Evolutionary conservation across 2,113 vertebrate genomes (phyloP).

Genomic region (Sinocyclocheilus grahami): DNA sequence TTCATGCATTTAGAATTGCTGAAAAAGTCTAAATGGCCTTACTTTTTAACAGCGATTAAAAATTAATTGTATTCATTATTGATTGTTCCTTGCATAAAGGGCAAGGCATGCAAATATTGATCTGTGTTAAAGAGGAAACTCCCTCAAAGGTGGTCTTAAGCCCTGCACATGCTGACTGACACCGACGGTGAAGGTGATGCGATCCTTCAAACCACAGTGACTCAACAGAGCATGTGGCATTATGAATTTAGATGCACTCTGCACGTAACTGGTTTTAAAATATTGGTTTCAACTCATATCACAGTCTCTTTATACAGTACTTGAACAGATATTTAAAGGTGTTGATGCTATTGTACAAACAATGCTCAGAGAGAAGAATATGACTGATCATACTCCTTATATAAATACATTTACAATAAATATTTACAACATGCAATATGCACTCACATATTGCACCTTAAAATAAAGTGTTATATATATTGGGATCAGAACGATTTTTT

Average conservation of each 20-base stretch:
- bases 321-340: not conserved
- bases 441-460: too few relatives aligned
- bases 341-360: not conserved
- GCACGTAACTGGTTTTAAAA: not conserved
- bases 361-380: not conserved
- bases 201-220: slow-evolving; percentile 3
- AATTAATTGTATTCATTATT: slow-evolving; percentile 40
- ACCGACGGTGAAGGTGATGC: not conserved
- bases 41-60: not conserved
- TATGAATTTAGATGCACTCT: not conserved
- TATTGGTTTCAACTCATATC: not conserved
- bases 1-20: not conserved
- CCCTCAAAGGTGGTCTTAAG: slow-evolving; percentile 42
- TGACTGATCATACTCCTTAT: not conserved
- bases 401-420: not conserved
- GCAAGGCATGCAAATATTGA: slow-evolving; percentile 45
- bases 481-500: not conserved
- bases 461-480: too few relatives aligned
- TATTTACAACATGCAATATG: not conserved
- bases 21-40: not conserved
- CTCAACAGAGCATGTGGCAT: not conserved
- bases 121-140: slow-evolving; percentile 39
- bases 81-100: slow-evolving; percentile 40
- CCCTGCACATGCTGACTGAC: not conserved
- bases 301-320: not conserved